Base-by-base conservation (phyloP, 2,113 vertebrate genomes). In the Lethenteron camtschaticum region DNA sequence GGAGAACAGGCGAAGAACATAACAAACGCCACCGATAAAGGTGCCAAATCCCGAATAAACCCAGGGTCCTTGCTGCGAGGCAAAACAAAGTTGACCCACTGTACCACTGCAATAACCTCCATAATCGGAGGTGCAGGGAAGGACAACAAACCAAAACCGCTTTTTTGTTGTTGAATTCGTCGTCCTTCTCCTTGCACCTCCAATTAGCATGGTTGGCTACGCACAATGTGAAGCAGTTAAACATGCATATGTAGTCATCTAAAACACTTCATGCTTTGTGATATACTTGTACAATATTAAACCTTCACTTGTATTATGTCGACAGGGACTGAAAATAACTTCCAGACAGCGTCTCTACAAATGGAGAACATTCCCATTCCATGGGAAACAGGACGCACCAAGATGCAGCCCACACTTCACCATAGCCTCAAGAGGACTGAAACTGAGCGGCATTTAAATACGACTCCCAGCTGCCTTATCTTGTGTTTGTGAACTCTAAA, bases 321-420 rank as follows among this genome's bases (percentile, higher is more conserved):
- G 24, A 16, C 63, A 66, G 63, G 63, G 24, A 66, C n/a, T 66
- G 63, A 66, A 66, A 66, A 66, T 24, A 66, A 24, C 63, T 66
- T 66, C 10, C n/a, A 16, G 63, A 66, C 63, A 11, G 63, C 24
- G 63, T 16, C n/a, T 24, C n/a, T n/a, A 24, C n/a, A 66, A 24
- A 16, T 66, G 9, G 63, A 66, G 63, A 66, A 66, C 63, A 66
- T 66, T 16, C n/a, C n/a, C 24, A n/a, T 16, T 24, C 63, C 63
- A 11, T 66, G 63, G 63, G 24, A 24, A n/a, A n/a, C 63, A 16
- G 63, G 63, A 9, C 63, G 63, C 24, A n/a, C n/a, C n/a, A n/a
- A 16, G n/a, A 66, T 66, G n/a, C 63, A 66, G 24, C 63, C 63
- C n/a, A 16, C n/a, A 10, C n/a, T 66, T 10, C 63, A 66, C 63